A percentile compares a stretch with the other conserved stretches of the same genome.
These are phyloP conservation scores for Palloptera scutellata DNA, from an alignment of 2,888 invertebrate genomes.

Conservation along the genomic window DNA sequence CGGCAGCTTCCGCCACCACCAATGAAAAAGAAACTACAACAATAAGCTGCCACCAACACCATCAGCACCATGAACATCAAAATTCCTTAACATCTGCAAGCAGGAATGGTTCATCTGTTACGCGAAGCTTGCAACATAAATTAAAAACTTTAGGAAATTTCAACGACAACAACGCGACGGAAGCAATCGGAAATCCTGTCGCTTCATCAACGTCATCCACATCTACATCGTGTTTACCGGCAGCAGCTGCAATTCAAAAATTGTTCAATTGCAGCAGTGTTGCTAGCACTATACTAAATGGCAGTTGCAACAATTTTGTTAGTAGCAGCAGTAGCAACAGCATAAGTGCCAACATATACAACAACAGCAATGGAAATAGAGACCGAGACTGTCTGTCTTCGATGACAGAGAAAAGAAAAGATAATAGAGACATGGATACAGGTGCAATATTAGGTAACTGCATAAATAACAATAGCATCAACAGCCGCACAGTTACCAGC, in stretches of 20 bases:
- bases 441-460: conserved; percentile 38
- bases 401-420: conserved; percentile 24
- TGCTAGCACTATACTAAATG: conserved; percentile 29
- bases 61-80: conserved; percentile 14
- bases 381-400: conserved; percentile 49
- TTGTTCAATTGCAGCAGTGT: conserved; percentile 60
- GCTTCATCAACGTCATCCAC: conserved; percentile 49
- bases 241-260: conserved; percentile 61
- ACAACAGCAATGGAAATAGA: conserved; percentile 37
- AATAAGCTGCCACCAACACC: too few relatives aligned
- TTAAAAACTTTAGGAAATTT: conserved; percentile 56
- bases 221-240: conserved; percentile 57
- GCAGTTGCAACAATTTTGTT: conserved; percentile 30
- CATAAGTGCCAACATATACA: conserved; percentile 26
- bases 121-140: conserved; percentile 56
- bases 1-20: too few relatives aligned
- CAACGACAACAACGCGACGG: conserved; percentile 33
- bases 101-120: conserved; percentile 45
- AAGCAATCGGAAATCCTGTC: conserved; percentile 45
- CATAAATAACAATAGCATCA: conserved; percentile 28
- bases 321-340: conserved; percentile 37
- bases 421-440: conserved; percentile 31
- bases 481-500: too few relatives aligned
- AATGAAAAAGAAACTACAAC: too few relatives aligned
- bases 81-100: conserved; percentile 38